Conservation (phyloP, 2,113 vertebrate species). For the Erythrocebus patas region DNA sequence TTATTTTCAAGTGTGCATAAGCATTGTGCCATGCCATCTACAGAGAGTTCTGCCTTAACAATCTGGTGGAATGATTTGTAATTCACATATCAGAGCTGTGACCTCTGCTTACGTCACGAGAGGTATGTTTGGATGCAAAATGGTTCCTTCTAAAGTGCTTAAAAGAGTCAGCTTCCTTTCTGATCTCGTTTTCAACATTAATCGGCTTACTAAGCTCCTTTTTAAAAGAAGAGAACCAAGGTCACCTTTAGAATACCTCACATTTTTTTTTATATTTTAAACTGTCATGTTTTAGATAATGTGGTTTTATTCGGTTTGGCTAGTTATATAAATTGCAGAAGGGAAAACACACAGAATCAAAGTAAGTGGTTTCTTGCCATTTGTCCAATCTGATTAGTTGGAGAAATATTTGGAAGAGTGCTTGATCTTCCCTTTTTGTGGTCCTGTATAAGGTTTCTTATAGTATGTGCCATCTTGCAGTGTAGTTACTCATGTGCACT, state of each 20-base stretch:
- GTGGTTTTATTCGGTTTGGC: constrained; percentile 36
- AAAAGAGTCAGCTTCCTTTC: not conserved
- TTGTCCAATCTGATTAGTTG: not conserved
- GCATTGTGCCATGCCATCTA: not conserved
- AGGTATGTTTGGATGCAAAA: not conserved
- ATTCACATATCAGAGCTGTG: not conserved
- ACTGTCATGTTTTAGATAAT: not conserved
- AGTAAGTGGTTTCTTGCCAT: not conserved
- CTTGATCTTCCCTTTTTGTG: not conserved
- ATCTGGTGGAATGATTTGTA: not conserved
- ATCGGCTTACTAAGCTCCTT: not conserved
- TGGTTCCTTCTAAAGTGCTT: not conserved
- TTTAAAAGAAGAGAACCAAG: not conserved
- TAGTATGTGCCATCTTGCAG: not conserved
- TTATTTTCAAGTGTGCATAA: not conserved
- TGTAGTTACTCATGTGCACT: not conserved
- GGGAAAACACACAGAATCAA: not conserved
- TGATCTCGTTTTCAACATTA: not conserved
- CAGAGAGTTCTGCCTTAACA: not conserved
- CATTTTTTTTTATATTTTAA: not conserved
- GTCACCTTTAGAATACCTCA: constrained; percentile 20
- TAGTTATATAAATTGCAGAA: not conserved
- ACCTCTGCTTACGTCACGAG: not conserved
- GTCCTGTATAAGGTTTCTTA: not conserved
- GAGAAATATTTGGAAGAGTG: not conserved